Percentiles rank a stretch among this genome's conserved stretches.
These are phyloP conservation scores for Andrena trimmerana DNA, from an alignment of 2,888 invertebrate species.

Conservation along the genomic window DNA sequence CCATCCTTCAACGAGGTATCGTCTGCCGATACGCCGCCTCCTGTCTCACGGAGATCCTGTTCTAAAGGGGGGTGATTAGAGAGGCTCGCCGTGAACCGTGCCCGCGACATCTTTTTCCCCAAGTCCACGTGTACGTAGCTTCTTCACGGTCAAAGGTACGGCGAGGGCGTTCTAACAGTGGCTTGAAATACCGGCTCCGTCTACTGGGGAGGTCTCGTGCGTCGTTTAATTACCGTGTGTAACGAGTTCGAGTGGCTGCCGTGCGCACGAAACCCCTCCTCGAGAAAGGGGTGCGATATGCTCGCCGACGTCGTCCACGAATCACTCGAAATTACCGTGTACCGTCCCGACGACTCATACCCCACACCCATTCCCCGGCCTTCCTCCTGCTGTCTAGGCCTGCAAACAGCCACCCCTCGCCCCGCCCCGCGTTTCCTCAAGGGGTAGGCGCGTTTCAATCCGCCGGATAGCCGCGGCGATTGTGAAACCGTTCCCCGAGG, in stretches of 20 bases:
- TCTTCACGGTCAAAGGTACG: slow-evolving; percentile 15
- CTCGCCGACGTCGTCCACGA: slow-evolving; percentile 77
- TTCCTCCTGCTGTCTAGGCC: slow-evolving; percentile 38
- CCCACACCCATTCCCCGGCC: slow-evolving; percentile 42
- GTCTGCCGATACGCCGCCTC: not conserved
- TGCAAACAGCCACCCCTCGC: slow-evolving; percentile 45
- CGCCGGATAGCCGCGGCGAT: slow-evolving; percentile 36
- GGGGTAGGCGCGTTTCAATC: slow-evolving; percentile 37
- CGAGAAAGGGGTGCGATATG: slow-evolving; percentile 76
- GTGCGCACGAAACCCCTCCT: slow-evolving; percentile 81
- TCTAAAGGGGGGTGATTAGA: not conserved
- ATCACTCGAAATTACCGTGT: slow-evolving; percentile 78
- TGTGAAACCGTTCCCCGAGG: not conserved
- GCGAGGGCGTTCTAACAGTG: slow-evolving; percentile 75
- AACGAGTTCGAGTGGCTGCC: slow-evolving; percentile 84
- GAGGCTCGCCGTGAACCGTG: not conserved
- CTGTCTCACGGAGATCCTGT: slow-evolving; percentile 39
- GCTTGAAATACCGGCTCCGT: slow-evolving; percentile 67
- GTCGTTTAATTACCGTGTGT: slow-evolving; percentile 85
- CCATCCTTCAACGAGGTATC: slow-evolving; percentile 13
- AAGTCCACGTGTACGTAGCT: not conserved
- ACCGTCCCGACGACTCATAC: slow-evolving; percentile 68
- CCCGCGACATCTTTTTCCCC: not conserved
- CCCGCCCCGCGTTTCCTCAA: slow-evolving; percentile 45
- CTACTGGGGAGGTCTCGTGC: slow-evolving; percentile 80